These are phyloP conservation scores for Cantharis rustica DNA, from an alignment of 2,888 invertebrate genomes.

Conservation along the genomic window DNA sequence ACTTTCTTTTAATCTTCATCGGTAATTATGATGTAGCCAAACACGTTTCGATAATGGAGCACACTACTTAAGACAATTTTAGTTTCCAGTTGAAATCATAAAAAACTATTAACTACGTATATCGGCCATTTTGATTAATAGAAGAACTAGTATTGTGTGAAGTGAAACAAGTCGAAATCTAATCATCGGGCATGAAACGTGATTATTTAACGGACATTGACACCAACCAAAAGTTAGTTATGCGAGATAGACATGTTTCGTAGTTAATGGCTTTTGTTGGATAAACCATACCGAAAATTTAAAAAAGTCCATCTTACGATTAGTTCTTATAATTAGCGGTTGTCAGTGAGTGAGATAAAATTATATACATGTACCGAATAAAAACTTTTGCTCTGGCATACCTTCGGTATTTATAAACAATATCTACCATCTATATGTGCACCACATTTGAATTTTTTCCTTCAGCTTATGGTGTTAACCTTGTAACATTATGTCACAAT, in stretches of 20 bases:
- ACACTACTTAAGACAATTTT: neutral
- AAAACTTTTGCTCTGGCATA: neutral
- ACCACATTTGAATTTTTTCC: neutral
- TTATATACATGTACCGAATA: neutral
- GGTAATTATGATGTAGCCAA: neutral
- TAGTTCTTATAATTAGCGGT: neutral
- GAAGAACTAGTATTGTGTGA: constrained; percentile 11
- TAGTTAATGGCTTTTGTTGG: neutral
- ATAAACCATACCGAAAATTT: neutral
- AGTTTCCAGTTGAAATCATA: constrained; percentile 10
- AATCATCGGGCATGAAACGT: constrained; percentile 41
- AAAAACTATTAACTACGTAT: constrained; percentile 24
- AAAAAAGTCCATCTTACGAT: neutral
- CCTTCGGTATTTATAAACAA: neutral
- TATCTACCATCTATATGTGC: neutral
- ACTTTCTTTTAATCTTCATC: neutral
- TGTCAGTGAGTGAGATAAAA: neutral
- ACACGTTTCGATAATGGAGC: neutral
- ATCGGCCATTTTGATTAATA: constrained; percentile 30
- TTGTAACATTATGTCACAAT: neutral
- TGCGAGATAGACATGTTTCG: neutral
- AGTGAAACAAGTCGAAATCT: constrained; percentile 36
- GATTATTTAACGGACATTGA: constrained; percentile 39
- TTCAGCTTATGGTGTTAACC: neutral
- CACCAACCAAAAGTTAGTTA: constrained; percentile 3